phyloP scores from a whole-genome alignment of 2,888 invertebrate genomes.

The Hybos culiciformis region DNA sequence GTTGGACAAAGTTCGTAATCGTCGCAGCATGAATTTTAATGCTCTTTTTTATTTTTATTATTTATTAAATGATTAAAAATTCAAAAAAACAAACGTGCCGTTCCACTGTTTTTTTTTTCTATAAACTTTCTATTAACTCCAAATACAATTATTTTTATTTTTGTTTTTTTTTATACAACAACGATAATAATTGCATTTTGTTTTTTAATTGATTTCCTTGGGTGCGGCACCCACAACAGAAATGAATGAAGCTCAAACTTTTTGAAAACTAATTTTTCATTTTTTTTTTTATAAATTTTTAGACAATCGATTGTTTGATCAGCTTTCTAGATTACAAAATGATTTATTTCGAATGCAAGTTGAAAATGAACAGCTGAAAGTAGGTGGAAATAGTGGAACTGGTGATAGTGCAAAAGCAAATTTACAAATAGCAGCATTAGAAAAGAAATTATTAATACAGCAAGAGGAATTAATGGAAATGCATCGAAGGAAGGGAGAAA shows the following conservation, averaged over 20 bases:
- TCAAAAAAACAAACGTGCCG: background rate
- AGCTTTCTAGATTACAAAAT: constrained; percentile 59
- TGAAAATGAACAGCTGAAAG: constrained; percentile 67
- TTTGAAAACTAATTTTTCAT: background rate
- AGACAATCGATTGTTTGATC: constrained; percentile 83
- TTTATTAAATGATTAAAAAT: background rate
- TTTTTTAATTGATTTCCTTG: too few relatives aligned
- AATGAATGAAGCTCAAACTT: background rate
- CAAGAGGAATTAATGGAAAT: constrained; percentile 89
- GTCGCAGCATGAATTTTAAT: too few relatives aligned
- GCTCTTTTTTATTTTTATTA: too few relatives aligned
- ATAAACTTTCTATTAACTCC: too few relatives aligned
- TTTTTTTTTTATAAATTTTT: constrained; percentile 20
- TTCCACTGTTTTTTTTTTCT: too few relatives aligned
- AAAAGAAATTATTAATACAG: constrained; percentile 71
- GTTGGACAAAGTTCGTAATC: constrained; percentile 62
- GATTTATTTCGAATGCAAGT: constrained; percentile 78
- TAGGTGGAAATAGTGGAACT: constrained; percentile 25
- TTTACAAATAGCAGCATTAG: constrained; percentile 52
- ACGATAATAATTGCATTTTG: too few relatives aligned
- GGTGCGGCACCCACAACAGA: too few relatives aligned
- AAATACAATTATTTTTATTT: too few relatives aligned
- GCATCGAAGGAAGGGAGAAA: constrained; percentile 80
- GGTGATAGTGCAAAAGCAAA: constrained; percentile 37
- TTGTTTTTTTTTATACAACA: too few relatives aligned